phyloP scores from a whole-genome alignment of 2,113 vertebrate species.

The Brachypteracias leptosomus region DNA sequence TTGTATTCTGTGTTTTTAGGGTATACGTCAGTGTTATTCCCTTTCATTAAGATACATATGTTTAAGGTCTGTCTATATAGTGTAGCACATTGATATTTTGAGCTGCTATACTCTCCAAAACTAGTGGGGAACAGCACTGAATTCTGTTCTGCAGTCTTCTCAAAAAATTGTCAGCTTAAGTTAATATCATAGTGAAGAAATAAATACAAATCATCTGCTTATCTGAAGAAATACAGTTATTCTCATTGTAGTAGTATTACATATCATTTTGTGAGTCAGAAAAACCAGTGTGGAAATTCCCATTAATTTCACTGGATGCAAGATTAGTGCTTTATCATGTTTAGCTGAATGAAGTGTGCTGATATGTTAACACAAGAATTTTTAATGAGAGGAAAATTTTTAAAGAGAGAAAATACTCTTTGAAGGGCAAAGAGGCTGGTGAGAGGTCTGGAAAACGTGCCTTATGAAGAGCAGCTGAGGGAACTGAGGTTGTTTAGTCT shows the following conservation, averaged over 20 bases:
- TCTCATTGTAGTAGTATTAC: not conserved
- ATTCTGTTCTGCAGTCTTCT: not conserved
- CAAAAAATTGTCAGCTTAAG: not conserved
- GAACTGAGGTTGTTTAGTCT: too few species aligned
- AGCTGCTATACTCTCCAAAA: not conserved
- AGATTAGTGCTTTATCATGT: not conserved
- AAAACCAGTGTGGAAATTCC: not conserved
- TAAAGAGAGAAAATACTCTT: too few species aligned
- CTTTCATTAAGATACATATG: not conserved
- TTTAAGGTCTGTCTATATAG: not conserved
- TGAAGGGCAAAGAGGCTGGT: too few species aligned
- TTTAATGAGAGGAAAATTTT: not conserved
- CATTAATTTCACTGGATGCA: not conserved
- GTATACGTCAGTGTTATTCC: not conserved
- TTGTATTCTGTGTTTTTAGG: not conserved
- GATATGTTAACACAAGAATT: not conserved
- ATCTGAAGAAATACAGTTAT: not conserved
- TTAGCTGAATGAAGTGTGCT: not conserved
- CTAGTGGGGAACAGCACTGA: rapidly evolving
- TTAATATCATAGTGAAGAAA: not conserved
- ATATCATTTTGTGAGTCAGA: not conserved
- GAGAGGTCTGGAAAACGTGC: too few species aligned
- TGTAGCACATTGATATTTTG: not conserved
- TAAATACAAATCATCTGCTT: not conserved
- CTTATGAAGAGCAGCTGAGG: too few species aligned